Evolutionary conservation across 2,113 vertebrate genomes (phyloP).

Genomic region (Rhinichthys klamathensis): DNA sequence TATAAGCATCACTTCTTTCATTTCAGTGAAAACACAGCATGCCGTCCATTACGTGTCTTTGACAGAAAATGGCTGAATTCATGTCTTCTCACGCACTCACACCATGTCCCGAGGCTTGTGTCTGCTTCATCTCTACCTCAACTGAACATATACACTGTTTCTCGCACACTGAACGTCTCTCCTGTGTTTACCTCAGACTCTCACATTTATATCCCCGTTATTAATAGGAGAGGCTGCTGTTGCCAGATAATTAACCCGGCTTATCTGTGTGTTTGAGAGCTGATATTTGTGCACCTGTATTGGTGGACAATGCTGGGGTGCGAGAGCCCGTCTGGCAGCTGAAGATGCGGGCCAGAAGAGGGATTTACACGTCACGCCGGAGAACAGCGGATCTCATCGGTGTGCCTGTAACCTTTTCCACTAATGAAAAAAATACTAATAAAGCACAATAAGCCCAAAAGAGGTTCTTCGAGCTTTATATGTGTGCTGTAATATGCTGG

Average conservation of each 20-base stretch:
- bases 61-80: neutral
- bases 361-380: conserved; percentile 34
- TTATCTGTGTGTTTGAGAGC: conserved; percentile 71
- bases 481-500: conserved; percentile 52
- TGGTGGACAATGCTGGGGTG: conserved; percentile 66
- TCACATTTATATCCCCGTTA: conserved; percentile 67
- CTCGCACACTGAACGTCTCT: conserved; percentile 70
- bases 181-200: conserved; percentile 47
- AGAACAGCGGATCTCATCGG: conserved; percentile 60
- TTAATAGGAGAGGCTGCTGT: conserved; percentile 65
- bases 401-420: conserved; percentile 73
- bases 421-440: conserved; percentile 74
- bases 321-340: conserved; percentile 65
- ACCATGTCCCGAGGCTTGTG: conserved; percentile 19
- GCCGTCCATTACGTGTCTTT: neutral
- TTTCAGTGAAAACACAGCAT: neutral
- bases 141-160: conserved; percentile 65
- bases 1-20: neutral
- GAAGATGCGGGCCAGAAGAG: conserved; percentile 32
- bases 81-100: conserved; percentile 64
- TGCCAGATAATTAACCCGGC: conserved; percentile 78
- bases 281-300: conserved; percentile 70
- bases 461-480: conserved; percentile 57
- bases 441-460: conserved; percentile 67
- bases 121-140: conserved; percentile 66